A percentile compares a stretch with the other conserved stretches of the same genome.
These are phyloP conservation scores for Synergus itoensis DNA, from an alignment of 2,888 invertebrate genomes.

Conservation along the genomic window DNA sequence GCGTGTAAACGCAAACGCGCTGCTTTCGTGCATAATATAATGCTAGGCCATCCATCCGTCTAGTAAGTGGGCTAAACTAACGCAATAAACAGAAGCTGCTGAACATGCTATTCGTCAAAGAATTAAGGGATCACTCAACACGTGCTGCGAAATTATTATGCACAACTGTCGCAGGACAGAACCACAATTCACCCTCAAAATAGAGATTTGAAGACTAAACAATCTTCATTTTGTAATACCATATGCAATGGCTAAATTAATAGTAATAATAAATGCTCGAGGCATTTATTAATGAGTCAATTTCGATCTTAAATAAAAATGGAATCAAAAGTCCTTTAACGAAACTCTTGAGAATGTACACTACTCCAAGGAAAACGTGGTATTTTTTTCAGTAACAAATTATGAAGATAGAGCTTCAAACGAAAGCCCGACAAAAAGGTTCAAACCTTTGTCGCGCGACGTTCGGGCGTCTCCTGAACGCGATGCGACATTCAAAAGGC, in stretches of 20 bases:
- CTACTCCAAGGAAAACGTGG: background rate
- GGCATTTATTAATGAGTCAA: background rate
- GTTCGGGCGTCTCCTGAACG: slow-evolving; percentile 50
- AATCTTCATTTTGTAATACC: background rate
- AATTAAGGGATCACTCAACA: slow-evolving; percentile 37
- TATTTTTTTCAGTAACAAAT: background rate
- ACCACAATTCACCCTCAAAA: slow-evolving; percentile 19
- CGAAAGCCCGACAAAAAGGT: slow-evolving; percentile 1
- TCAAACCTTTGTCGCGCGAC: slow-evolving; percentile 44
- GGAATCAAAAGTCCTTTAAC: background rate
- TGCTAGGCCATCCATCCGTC: slow-evolving; percentile 39
- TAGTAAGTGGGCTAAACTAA: slow-evolving; percentile 41
- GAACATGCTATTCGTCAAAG: slow-evolving; percentile 36
- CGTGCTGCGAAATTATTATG: slow-evolving; percentile 36
- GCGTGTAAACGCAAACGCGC: slow-evolving; percentile 62
- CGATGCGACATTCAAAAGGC: slow-evolving; percentile 52
- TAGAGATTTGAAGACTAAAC: slow-evolving; percentile 3
- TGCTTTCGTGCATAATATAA: slow-evolving; percentile 41
- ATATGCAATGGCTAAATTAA: background rate
- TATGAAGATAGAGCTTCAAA: background rate
- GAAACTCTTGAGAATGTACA: background rate
- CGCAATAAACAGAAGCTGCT: slow-evolving; percentile 36
- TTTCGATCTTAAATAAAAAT: background rate
- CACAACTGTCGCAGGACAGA: slow-evolving; percentile 24
- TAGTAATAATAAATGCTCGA: too few relatives aligned